Evolutionary conservation across 2,888 invertebrate species (phyloP).

Genomic region (Drosophila testacea): DNA sequence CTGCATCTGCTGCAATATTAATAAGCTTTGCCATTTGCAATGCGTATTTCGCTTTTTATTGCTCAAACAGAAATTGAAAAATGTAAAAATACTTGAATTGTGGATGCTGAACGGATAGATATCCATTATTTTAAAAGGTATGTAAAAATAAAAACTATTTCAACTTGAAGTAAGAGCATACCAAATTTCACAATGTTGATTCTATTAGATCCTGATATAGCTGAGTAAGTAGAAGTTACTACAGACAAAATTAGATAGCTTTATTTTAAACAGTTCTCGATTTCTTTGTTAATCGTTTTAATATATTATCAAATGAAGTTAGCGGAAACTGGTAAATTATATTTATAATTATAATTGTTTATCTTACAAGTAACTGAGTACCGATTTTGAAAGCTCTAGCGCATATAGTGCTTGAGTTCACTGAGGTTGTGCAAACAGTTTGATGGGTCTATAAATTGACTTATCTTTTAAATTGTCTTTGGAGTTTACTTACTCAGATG

Average conservation of each 20-base stretch:
- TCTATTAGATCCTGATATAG: too few species aligned
- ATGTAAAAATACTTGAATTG: slow-evolving; percentile 6
- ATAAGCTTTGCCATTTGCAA: slow-evolving; percentile 77
- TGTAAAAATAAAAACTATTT: background rate
- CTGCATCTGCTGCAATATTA: slow-evolving; percentile 72
- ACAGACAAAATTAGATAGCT: background rate
- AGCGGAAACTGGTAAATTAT: background rate
- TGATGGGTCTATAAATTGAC: background rate
- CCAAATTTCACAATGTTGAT: background rate
- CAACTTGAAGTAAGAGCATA: too few species aligned
- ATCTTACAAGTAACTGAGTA: background rate
- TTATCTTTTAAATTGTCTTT: background rate
- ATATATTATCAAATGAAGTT: background rate
- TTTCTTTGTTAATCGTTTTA: background rate
- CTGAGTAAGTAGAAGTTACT: too few species aligned
- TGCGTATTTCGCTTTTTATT: slow-evolving; percentile 63
- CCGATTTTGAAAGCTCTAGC: background rate
- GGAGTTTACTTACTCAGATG: background rate
- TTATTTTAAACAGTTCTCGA: background rate
- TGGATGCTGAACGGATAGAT: background rate
- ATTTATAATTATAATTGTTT: background rate
- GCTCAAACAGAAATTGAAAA: slow-evolving; percentile 51
- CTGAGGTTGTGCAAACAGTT: background rate
- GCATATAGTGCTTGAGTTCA: background rate
- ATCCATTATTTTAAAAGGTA: background rate